Base-by-base conservation (phyloP, 2,888 invertebrate genomes). In the Netelia inedita region DNA sequence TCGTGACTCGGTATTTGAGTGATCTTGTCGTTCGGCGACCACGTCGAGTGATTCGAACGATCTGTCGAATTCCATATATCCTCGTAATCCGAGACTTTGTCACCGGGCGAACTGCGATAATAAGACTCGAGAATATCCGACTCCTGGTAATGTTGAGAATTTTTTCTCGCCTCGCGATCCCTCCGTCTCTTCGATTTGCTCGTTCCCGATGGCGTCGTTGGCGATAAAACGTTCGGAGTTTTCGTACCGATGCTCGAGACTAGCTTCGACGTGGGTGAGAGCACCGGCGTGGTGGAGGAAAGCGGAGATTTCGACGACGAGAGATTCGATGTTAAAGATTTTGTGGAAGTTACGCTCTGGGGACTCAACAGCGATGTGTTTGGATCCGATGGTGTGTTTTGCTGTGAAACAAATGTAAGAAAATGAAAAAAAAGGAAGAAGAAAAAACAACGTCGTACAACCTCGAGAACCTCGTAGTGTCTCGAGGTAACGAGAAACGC, bases 1-100 rank as follows among this genome's bases (percentile, higher is more conserved):
- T 87, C 88, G 23, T 87, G 86, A 6, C 55, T 23, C 9, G 87
- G 78, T 66, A 85, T 91, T 35, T 74, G 74, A 1, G 73, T 72
- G 0, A 86, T 41, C 57, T 90, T 92, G 3, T 93, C 93, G 78
- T 92, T 92, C 9, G 92, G 92, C 14, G 92, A 92, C 92, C 93
- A 93, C 11, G 92, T 92, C 1, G 92, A 92, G 10, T 91, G 92
- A 76, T 92, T 93, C 63, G 93, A 93, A 61, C 92, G 93, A 43
- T 93, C 93, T n/a, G 93, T 93, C 11, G 93, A 92, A 75, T 93
- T 93, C 98, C 98, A 98, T 89, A 98, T 96, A 92, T 98, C 98
- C 94, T 98, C 98, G 92, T 98, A 98, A 94, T 98, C 98, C 89
- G 98, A 98, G 65, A 97, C 96, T 94, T 98, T 98, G 92, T 98